A percentile compares a stretch with the other conserved stretches of the same genome.
Conservation (phyloP, 2,113 vertebrate species). For the Cynocephalus volans region DNA sequence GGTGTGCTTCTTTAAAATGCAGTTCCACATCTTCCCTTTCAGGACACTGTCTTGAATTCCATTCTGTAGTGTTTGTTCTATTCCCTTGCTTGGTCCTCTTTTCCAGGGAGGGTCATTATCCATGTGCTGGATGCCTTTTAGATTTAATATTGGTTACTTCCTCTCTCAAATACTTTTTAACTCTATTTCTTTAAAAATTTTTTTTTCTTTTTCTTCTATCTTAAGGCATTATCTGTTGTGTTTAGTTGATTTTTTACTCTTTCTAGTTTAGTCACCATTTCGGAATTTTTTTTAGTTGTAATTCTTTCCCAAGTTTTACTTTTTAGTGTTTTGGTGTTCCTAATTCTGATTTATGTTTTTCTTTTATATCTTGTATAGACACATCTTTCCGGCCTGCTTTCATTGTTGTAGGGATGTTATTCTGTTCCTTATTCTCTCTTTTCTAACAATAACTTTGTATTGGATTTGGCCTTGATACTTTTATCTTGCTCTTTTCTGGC, state of each 20-base stretch:
- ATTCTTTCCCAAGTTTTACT: not conserved
- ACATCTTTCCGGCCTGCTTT: constrained; percentile 16
- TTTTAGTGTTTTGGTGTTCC: not conserved
- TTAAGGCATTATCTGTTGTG: not conserved
- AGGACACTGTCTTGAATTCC: not conserved
- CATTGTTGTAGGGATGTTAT: not conserved
- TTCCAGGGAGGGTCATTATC: not conserved
- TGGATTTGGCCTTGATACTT: constrained; percentile 2
- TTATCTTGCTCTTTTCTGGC: not conserved
- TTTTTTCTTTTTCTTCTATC: not conserved
- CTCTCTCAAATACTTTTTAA: not conserved
- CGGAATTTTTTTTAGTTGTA: not conserved
- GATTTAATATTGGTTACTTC: not conserved
- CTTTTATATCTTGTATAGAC: not conserved
- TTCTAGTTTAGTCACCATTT: constrained; percentile 14
- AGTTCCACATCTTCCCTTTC: not conserved
- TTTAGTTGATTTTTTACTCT: not conserved
- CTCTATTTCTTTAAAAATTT: not conserved
- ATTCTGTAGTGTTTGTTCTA: not conserved
- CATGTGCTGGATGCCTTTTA: not conserved
- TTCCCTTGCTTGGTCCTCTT: not conserved
- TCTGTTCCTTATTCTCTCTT: not conserved
- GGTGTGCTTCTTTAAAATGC: not conserved
- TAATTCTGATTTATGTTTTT: not conserved
- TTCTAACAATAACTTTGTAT: not conserved